Percentiles rank a stretch among this genome's conserved stretches.
These are phyloP conservation scores for Virgularia gustaviana DNA, from an alignment of 92 coral and sea anemone genomes.

Conservation along the genomic window DNA sequence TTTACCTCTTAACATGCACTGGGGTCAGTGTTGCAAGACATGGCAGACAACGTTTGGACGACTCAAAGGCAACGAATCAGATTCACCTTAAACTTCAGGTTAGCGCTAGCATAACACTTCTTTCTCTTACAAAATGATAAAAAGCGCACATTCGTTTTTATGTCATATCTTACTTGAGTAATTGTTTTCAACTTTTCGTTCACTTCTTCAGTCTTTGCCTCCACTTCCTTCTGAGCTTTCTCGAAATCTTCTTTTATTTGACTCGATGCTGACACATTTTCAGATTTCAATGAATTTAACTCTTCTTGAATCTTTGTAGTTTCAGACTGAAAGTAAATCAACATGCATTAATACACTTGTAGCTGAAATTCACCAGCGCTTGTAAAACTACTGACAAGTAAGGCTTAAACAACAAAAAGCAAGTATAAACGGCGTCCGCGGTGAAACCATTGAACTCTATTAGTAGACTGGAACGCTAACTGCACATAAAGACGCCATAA, in stretches of 20 bases:
- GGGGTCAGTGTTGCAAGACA: too few relatives aligned
- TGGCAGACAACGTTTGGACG: not conserved
- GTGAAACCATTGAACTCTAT: too few relatives aligned
- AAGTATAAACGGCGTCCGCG: too few relatives aligned
- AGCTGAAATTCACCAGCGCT: not conserved
- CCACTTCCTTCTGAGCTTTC: constrained; percentile 57
- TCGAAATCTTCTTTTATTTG: constrained; percentile 62
- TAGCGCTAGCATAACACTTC: too few relatives aligned
- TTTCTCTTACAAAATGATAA: too few relatives aligned
- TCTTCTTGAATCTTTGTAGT: constrained; percentile 63
- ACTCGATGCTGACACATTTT: constrained; percentile 42
- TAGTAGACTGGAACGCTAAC: too few relatives aligned
- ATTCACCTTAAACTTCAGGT: too few relatives aligned
- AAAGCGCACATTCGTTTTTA: too few relatives aligned
- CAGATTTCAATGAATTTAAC: constrained; percentile 60
- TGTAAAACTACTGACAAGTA: too few relatives aligned
- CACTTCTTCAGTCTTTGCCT: constrained; percentile 70
- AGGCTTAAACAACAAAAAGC: too few relatives aligned
- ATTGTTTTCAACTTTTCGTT: constrained; percentile 81
- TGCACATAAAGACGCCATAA: not conserved
- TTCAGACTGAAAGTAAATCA: constrained; percentile 1
- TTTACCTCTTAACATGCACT: too few relatives aligned
- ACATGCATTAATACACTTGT: not conserved
- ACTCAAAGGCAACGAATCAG: too few relatives aligned
- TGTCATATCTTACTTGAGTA: constrained; percentile 61